Conservation (phyloP, 1,140 invertebrate genomes). For the Danaus melanippus region DNA sequence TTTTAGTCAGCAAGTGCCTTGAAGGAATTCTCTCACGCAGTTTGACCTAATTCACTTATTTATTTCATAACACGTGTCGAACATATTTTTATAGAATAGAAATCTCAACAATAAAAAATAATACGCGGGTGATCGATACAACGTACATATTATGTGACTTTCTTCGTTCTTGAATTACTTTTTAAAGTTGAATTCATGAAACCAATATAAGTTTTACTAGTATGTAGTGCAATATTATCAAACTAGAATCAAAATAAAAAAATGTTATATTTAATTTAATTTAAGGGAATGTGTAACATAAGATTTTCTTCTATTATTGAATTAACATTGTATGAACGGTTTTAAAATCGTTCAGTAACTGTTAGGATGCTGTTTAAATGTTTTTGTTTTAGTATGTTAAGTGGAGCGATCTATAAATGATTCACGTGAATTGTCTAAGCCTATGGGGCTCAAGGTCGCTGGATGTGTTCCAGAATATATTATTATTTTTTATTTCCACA, state of each 20-base stretch:
- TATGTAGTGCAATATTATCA: too few species aligned
- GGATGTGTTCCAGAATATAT: constrained; percentile 51
- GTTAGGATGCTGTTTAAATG: too few species aligned
- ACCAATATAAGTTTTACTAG: too few species aligned
- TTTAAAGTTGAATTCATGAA: too few species aligned
- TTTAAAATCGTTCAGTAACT: too few species aligned
- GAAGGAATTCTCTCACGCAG: constrained; percentile 34
- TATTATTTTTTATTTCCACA: constrained; percentile 27
- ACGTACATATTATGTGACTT: neutral
- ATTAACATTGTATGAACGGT: too few species aligned
- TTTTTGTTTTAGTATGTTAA: constrained; percentile 18
- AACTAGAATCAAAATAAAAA: too few species aligned
- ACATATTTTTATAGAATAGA: constrained; percentile 16
- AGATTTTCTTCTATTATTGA: too few species aligned
- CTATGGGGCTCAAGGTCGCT: constrained; percentile 57
- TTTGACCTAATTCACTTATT: constrained; percentile 30
- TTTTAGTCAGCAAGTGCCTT: constrained; percentile 21
- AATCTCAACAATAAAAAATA: constrained; percentile 4
- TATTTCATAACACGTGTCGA: constrained; percentile 31
- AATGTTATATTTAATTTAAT: too few species aligned
- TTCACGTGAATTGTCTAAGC: constrained; percentile 39
- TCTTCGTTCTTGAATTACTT: too few species aligned
- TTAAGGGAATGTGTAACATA: too few species aligned
- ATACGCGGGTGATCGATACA: constrained; percentile 10
- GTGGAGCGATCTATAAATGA: constrained; percentile 48